phyloP scores from a whole-genome alignment of 1,140 invertebrate species.

The Apis laboriosa region DNA sequence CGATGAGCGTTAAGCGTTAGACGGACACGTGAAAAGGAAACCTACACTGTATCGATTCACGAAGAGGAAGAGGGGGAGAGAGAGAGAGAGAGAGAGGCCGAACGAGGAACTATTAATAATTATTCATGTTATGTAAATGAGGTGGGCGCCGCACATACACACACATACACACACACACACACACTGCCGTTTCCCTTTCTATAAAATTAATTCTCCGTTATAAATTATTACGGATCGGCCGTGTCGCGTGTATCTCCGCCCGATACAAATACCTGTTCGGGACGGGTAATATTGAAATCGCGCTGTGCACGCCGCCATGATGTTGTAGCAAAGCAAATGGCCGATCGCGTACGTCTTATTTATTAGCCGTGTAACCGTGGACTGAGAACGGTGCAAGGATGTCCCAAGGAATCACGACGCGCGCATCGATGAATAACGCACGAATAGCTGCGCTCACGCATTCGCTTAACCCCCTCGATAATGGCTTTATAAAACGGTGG shows the following conservation, averaged over 20 bases:
- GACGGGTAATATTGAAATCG: constrained; percentile 50
- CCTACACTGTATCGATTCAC: neutral
- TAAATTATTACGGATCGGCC: constrained; percentile 31
- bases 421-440: constrained; percentile 46
- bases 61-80: neutral
- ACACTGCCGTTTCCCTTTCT: constrained; percentile 26
- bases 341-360: constrained; percentile 72
- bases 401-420: too few relatives aligned
- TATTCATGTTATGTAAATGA: constrained; percentile 43
- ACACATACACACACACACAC: neutral
- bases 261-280: constrained; percentile 44
- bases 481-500: constrained; percentile 76
- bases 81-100: neutral
- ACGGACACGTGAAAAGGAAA: too few relatives aligned
- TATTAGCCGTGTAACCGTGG: constrained; percentile 67
- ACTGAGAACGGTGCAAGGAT: too few relatives aligned
- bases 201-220: constrained; percentile 47
- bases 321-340: constrained; percentile 64
- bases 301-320: constrained; percentile 47
- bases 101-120: constrained; percentile 36
- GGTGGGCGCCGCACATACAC: neutral
- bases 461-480: constrained; percentile 72
- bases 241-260: constrained; percentile 14
- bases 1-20: neutral
- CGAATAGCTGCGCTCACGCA: constrained; percentile 73